phyloP scores from a whole-genome alignment of 2,888 invertebrate species.

The Scelioninae gen. 1 region DNA sequence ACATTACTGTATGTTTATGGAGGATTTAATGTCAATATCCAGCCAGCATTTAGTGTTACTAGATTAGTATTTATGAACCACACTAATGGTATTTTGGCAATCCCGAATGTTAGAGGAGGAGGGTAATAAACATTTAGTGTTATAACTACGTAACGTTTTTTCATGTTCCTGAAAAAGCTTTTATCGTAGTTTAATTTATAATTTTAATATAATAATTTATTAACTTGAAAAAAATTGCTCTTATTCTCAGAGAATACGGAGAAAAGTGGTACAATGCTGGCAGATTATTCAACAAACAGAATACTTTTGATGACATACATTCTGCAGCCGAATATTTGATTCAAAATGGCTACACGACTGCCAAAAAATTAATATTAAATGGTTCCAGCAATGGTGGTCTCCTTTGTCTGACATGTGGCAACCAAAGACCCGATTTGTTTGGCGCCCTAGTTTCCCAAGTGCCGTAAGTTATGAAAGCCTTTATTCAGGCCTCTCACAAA shows the following conservation, averaged over 20 bases:
- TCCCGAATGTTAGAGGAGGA: conserved; percentile 98
- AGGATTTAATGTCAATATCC: conserved; percentile 96
- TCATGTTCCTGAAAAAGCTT: neutral
- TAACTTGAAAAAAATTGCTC: neutral
- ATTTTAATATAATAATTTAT: neutral
- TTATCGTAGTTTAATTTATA: neutral
- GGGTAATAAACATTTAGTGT: conserved; percentile 86
- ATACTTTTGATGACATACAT: conserved; percentile 98
- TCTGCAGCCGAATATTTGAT: conserved; percentile 95
- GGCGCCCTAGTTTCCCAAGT: conserved; percentile 97
- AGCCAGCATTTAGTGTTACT: conserved; percentile 95
- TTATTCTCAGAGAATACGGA: conserved; percentile 93
- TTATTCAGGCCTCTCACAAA: no score
- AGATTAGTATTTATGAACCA: conserved; percentile 95
- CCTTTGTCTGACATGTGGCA: conserved; percentile 96
- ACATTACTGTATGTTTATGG: conserved; percentile 98
- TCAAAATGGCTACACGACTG: conserved; percentile 90
- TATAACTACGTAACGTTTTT: no score
- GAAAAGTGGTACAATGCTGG: conserved; percentile 98
- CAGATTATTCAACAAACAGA: conserved; percentile 95
- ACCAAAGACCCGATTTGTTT: conserved; percentile 97
- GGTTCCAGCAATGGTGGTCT: conserved; percentile 99
- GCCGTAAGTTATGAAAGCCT: conserved; percentile 83
- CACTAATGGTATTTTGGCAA: conserved; percentile 94
- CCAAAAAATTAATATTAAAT: conserved; percentile 92